Evolutionary conservation across 2,888 invertebrate species (phyloP).

Genomic region (Cerastis rubricosa): DNA sequence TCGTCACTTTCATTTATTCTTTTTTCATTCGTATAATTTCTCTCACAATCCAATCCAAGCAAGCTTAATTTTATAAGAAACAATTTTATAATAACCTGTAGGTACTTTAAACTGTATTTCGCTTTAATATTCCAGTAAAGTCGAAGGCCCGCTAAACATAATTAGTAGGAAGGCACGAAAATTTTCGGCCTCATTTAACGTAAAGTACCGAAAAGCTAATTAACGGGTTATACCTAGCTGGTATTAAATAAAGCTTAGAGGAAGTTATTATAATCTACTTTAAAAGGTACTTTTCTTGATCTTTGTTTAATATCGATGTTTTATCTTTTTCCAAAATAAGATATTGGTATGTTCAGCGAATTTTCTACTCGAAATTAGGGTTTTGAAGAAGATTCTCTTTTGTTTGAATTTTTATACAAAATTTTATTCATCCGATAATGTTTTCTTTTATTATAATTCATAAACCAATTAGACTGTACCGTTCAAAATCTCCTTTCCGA

Average conservation of each 20-base stretch:
- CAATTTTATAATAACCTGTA: background rate
- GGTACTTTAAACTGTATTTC: slow-evolving; percentile 3
- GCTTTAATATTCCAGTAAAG: slow-evolving; percentile 38
- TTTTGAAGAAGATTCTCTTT: too few relatives aligned
- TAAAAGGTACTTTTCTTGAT: slow-evolving; percentile 17
- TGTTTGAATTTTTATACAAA: too few relatives aligned
- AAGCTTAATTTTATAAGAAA: background rate
- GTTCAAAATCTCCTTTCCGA: too few relatives aligned
- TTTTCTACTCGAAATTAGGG: too few relatives aligned
- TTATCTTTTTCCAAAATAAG: background rate
- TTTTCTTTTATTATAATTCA: too few relatives aligned
- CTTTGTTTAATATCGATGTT: slow-evolving; percentile 13
- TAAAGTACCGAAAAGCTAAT: slow-evolving; percentile 48
- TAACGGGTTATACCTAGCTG: slow-evolving; percentile 25
- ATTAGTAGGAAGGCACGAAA: slow-evolving; percentile 32
- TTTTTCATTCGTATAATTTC: too few relatives aligned
- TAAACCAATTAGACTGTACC: too few relatives aligned
- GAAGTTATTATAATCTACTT: slow-evolving; percentile 33
- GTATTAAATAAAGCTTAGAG: slow-evolving; percentile 21
- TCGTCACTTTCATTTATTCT: too few relatives aligned
- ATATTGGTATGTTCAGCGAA: background rate
- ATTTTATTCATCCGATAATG: too few relatives aligned
- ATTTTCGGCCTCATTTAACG: slow-evolving; percentile 39
- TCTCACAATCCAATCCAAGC: too few relatives aligned
- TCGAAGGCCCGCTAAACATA: slow-evolving; percentile 23